Percentiles rank a stretch among this genome's conserved stretches.
phyloP scores from a whole-genome alignment of 2,888 invertebrate species.

The Tipula lateralis region DNA sequence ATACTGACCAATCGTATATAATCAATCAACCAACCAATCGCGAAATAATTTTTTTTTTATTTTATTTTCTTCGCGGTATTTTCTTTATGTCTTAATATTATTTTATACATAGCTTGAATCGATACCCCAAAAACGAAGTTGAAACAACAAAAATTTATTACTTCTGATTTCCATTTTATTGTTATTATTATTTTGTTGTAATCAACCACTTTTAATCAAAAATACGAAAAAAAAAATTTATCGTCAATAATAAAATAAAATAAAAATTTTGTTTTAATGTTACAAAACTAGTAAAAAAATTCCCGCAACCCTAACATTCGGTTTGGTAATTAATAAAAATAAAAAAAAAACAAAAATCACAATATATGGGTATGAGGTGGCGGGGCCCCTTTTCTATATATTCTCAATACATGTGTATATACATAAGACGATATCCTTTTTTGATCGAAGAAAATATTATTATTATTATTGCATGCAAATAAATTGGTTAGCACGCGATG shows the following conservation, averaged over 20 bases:
- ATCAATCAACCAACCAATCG: conserved; percentile 24
- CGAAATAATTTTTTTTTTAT: not conserved
- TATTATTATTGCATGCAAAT: conserved; percentile 29
- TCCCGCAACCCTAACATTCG: conserved; percentile 24
- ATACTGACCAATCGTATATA: not conserved
- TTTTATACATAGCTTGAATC: not conserved
- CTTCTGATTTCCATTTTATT: conserved; percentile 24
- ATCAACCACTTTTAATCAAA: conserved; percentile 24
- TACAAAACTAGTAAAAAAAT: not conserved
- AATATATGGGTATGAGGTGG: not conserved
- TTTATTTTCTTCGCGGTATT: conserved; percentile 13
- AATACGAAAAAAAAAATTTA: not conserved
- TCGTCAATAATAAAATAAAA: conserved; percentile 24
- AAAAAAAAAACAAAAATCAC: conserved; percentile 2
- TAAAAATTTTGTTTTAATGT: not conserved
- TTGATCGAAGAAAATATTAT: conserved; percentile 25
- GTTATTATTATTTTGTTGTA: conserved; percentile 24
- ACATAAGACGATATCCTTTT: conserved; percentile 13
- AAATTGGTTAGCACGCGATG: conserved; percentile 29
- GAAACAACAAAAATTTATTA: conserved; percentile 11
- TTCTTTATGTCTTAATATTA: conserved; percentile 11
- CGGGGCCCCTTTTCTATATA: not conserved
- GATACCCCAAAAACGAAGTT: conserved; percentile 16
- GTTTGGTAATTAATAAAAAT: conserved; percentile 19
- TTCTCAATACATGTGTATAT: not conserved